Evolutionary conservation across 2,113 vertebrate species (phyloP), one percentile per base, ranked within the genome.

Genomic region (Ploceus nigricollis): DNA sequence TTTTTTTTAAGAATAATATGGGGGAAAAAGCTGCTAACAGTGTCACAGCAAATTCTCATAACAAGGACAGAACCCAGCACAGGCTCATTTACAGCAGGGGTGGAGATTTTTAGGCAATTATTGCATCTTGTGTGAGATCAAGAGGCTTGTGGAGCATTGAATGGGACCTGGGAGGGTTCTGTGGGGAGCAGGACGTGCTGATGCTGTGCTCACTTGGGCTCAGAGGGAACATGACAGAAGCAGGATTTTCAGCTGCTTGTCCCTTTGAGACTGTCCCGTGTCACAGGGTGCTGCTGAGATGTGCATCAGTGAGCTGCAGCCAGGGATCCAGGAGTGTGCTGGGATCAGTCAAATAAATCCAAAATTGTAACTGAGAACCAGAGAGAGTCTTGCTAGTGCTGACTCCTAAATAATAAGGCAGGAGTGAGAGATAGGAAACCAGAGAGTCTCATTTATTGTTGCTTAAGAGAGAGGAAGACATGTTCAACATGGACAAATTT

Each of bases 131-230:
- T 2, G 3, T 69, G 68, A 70, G 57, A 82, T 80, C 42, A 80
- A 82, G 82, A 69, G 42, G 39, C n/a, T 75, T 53, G 44, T 48
- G 72, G 58, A 91, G 27, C 66, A 89, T 13, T 7, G 3, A 1
- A 2, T 33, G 58, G 78, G 30, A 63, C 8, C 28, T 39, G 68
- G 27, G 37, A 70, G 40, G 28, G 40, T 45, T 14, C 40, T 7
- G 4, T 1, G 0, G 63, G 70, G 45, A 85, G 37, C 44, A 69
- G 57, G 53, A 33, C 0, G 0, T 24, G n/a, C 40, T 1, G 10
- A 33, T 6, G 22, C 51, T 1, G 1, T 1, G 0, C 81, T 50
- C 73, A 11, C 22, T 82, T 40, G 0, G 0, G 27, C 87, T 82
- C 51, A 20, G 57, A 50, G 53, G 73, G 60, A 80, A 66, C 51